Percentiles rank a stretch among this genome's conserved stretches.
These are phyloP conservation scores for Calonectris borealis DNA, from an alignment of 2,113 vertebrate species.

Conservation along the genomic window DNA sequence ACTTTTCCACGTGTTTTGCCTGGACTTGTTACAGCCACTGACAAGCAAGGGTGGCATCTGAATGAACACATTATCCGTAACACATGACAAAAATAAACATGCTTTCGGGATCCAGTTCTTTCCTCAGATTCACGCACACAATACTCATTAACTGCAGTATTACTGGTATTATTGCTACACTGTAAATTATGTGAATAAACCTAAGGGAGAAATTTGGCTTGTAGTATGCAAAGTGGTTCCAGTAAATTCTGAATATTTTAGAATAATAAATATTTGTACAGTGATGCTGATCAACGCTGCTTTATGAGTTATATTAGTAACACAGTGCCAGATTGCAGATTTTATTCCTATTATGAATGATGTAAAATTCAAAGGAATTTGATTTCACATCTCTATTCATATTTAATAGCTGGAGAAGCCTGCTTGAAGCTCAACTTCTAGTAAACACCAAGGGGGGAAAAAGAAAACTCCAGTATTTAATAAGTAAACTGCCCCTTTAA, in stretches of 20 bases:
- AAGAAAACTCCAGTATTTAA: background rate
- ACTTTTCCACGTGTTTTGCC: background rate
- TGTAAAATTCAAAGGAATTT: background rate
- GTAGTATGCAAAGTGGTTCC: background rate
- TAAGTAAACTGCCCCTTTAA: background rate
- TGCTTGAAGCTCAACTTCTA: background rate
- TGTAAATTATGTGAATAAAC: constrained; percentile 27
- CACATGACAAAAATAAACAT: background rate
- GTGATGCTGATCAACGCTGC: background rate
- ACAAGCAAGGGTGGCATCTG: background rate
- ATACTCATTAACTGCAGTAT: background rate
- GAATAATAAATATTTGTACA: constrained; percentile 51
- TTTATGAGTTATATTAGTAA: background rate
- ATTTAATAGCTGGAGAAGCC: background rate
- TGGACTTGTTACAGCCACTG: background rate
- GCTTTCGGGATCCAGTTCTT: background rate
- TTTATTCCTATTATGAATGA: constrained; percentile 2
- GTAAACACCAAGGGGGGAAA: background rate
- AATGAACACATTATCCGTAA: background rate
- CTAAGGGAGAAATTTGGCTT: constrained; percentile 36
- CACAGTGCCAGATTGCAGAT: background rate
- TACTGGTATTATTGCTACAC: constrained; percentile 4
- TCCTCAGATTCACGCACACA: background rate
- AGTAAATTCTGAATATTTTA: constrained; percentile 45
- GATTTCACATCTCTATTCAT: background rate